Conservation (phyloP, 2,888 invertebrate species). For the Drosophila kokeensis region DNA sequence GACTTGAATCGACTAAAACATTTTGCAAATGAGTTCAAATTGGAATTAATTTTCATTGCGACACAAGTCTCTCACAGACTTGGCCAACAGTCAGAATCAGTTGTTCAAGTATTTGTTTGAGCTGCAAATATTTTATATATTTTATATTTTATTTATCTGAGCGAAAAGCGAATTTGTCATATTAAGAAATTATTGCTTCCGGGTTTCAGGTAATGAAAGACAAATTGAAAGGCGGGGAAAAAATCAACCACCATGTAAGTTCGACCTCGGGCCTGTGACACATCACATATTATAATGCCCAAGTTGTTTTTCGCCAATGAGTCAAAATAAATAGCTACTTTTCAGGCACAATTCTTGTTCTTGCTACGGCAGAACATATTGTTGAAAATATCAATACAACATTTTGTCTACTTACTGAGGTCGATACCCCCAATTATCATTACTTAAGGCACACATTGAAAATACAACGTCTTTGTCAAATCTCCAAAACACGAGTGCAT, state of each 20-base stretch:
- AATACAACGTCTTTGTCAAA: no score
- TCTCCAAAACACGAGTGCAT: no score
- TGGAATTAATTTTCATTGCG: constrained; percentile 12
- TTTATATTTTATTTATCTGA: neutral
- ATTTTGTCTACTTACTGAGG: no score
- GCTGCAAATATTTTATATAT: no score
- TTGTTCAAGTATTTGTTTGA: constrained; percentile 33
- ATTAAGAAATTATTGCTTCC: neutral
- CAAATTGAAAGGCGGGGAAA: neutral
- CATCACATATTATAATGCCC: constrained; percentile 22
- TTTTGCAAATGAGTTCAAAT: neutral
- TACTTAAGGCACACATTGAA: no score
- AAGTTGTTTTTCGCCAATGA: neutral
- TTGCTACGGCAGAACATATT: constrained; percentile 43
- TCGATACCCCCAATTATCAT: no score
- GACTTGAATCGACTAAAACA: neutral
- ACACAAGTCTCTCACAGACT: constrained; percentile 17
- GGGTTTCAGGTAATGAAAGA: neutral
- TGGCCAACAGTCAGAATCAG: constrained; percentile 22
- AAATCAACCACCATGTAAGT: neutral
- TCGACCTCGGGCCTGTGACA: neutral
- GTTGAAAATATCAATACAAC: no score
- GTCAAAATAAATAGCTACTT: constrained; percentile 7
- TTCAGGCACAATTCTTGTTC: rapidly evolving
- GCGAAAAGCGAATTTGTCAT: neutral